Evolutionary conservation across 2,888 invertebrate species (phyloP), one percentile per base, ranked within the genome.

Genomic region (Nomada goodeniana): DNA sequence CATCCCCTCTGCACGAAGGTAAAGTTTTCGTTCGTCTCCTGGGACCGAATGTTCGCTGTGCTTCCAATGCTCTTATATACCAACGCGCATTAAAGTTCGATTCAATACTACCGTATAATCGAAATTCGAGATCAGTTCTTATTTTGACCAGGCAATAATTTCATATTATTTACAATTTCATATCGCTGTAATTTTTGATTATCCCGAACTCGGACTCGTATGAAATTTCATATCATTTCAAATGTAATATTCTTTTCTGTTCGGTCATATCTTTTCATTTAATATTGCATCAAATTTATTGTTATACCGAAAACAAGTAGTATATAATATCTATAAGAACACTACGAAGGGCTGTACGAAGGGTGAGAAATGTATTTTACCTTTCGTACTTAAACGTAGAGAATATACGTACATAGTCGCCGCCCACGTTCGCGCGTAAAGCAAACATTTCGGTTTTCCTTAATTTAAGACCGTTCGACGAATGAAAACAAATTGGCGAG

Each of bases 401-500:
- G 18, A 18, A 23, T 11, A 18, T 52, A 52, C 53, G 7, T 11
- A 42, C 11, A 15, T 52, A 59, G 63, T 64, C 64, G 29, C 52
- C 44, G 44, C 23, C 13, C 55, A 20, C 29, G 29, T 36, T 63
- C 68, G n/a, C 50, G 15, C 57, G 52, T n/a, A 47, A 50, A 9
- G 36, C 55, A 59, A 65, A 80, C 80, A 73, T 80, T 76, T 29
- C 68, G 36, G 55, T 20, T 53, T 63, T 63, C 55, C 60, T 84
- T 80, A 80, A 84, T 82, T 80, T 71, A 64, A 73, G 53, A 64
- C 53, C 70, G 55, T 63, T 63, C 74, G 75, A 63, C 76, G 55
- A 74, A 68, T 57, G 72, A 78, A 78, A 87, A 80, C 71, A 75
- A 81, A 88, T 82, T 78, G 83, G 42, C 44, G 80, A 64, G 65